Evolutionary conservation across 2,888 invertebrate species (phyloP).

Genomic region (Plagiodera versicolora): DNA sequence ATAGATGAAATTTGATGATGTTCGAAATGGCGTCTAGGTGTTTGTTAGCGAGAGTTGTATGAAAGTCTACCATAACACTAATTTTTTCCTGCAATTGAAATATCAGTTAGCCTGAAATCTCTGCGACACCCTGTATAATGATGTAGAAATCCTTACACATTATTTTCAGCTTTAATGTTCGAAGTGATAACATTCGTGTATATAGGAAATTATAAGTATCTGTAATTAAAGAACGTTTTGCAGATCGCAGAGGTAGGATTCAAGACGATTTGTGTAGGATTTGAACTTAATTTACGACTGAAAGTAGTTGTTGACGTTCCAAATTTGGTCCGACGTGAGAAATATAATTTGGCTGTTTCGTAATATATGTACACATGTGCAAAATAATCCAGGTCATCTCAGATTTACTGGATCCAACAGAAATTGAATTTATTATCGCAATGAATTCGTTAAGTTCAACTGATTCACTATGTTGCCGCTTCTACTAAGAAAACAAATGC

Average conservation of each 20-base stretch:
- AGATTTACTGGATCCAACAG: neutral
- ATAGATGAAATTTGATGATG: too few relatives aligned
- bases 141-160: too few relatives aligned
- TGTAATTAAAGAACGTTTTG: conserved; percentile 6
- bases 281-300: conserved; percentile 2
- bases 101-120: too few relatives aligned
- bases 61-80: too few relatives aligned
- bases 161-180: neutral
- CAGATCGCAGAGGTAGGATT: conserved; percentile 11
- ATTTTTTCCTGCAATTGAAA: too few relatives aligned
- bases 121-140: too few relatives aligned
- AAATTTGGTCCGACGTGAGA: neutral
- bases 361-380: neutral
- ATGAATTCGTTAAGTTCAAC: too few relatives aligned
- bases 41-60: too few relatives aligned
- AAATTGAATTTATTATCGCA: too few relatives aligned
- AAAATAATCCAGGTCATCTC: neutral
- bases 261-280: conserved; percentile 10
- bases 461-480: too few relatives aligned
- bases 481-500: too few relatives aligned
- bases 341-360: neutral
- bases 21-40: too few relatives aligned
- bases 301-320: conserved; percentile 5
- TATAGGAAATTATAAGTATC: neutral
- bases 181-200: neutral